phyloP scores from a whole-genome alignment of 2,797 vertebrate genomes.

The Centroberyx gerrardi region DNA sequence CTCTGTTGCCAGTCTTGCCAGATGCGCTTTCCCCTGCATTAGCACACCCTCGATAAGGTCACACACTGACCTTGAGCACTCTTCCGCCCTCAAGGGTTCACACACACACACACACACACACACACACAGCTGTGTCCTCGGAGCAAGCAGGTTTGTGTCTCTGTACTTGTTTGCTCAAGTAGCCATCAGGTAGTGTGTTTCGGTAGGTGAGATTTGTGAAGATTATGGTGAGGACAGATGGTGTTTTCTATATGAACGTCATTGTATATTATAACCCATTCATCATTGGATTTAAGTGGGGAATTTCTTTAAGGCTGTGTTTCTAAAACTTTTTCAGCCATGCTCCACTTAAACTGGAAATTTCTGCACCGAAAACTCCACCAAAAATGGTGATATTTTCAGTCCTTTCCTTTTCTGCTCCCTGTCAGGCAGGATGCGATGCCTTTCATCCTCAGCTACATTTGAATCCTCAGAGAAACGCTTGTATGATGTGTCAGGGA shows the following conservation, averaged over 20 bases:
- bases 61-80: neutral
- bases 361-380: neutral
- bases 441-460: slow-evolving; percentile 19
- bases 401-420: neutral
- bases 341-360: neutral
- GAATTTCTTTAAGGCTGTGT: neutral
- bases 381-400: neutral
- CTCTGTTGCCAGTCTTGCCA: neutral
- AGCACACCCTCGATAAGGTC: neutral
- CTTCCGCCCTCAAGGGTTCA: neutral
- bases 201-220: neutral
- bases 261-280: neutral
- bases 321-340: neutral
- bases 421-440: neutral
- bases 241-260: neutral
- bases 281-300: neutral
- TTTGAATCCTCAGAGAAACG: slow-evolving; percentile 2
- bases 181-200: neutral
- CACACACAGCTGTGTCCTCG: neutral
- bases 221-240: neutral
- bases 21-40: neutral
- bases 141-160: neutral
- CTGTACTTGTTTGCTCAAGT: neutral
- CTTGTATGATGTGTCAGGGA: neutral
- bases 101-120: neutral